Conservation (phyloP, 2,888 invertebrate species). For the Nomada ferruginata region DNA sequence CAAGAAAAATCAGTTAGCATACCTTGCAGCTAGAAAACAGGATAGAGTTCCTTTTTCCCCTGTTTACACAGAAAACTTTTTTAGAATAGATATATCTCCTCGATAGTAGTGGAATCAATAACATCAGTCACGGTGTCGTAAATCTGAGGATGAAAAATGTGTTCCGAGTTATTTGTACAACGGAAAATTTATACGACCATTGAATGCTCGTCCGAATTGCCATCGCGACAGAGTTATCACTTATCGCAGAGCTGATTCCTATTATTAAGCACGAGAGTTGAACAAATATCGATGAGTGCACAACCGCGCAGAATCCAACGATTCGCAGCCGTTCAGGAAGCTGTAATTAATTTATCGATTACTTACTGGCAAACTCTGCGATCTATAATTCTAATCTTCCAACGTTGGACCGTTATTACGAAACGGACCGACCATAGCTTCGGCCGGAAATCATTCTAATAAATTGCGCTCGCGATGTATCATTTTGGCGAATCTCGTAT, state of each 20-base stretch:
- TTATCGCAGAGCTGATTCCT: slow-evolving; percentile 29
- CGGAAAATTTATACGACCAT: slow-evolving; percentile 8
- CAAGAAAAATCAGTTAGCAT: too few species aligned
- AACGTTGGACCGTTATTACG: slow-evolving; percentile 37
- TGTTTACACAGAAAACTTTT: background rate
- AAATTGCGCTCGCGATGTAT: slow-evolving; percentile 50
- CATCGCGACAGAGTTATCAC: slow-evolving; percentile 25
- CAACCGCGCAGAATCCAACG: background rate
- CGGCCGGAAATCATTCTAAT: slow-evolving; percentile 50
- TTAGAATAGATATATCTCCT: background rate
- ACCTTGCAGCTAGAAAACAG: too few species aligned
- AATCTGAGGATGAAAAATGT: background rate
- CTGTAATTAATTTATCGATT: slow-evolving; percentile 55
- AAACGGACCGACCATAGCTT: background rate
- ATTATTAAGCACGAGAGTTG: slow-evolving; percentile 22
- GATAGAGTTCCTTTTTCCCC: too few species aligned
- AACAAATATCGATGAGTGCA: slow-evolving; percentile 12
- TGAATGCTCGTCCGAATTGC: background rate
- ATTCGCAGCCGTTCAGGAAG: slow-evolving; percentile 4
- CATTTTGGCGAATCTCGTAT: slow-evolving; percentile 39
- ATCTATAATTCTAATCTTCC: slow-evolving; percentile 44
- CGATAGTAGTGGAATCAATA: slow-evolving; percentile 1
- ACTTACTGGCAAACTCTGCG: slow-evolving; percentile 1
- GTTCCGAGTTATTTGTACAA: slow-evolving; percentile 6
- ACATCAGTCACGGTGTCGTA: background rate